Evolutionary conservation across 2,113 vertebrate genomes (phyloP).

Genomic region (Fregetta grallaria): DNA sequence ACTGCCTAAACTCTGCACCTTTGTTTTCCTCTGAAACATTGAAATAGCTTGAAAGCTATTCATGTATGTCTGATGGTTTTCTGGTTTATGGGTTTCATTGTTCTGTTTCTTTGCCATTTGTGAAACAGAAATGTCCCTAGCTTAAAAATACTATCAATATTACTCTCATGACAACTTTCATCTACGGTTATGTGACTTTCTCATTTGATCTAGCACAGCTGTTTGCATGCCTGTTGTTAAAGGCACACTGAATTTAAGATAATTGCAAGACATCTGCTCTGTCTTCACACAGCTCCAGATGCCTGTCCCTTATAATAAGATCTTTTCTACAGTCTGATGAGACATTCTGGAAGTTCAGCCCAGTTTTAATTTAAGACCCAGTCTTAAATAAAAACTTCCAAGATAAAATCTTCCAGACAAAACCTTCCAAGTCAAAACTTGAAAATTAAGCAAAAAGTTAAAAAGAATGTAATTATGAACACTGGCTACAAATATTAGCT

Average conservation of each 20-base stretch:
- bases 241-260: neutral
- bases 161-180: neutral
- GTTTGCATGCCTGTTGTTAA: neutral
- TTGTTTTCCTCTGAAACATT: neutral
- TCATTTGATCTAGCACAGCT: neutral
- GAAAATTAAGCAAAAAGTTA: neutral
- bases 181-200: neutral
- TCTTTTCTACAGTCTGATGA: neutral
- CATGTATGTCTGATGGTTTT: neutral
- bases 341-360: neutral
- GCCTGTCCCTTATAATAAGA: neutral
- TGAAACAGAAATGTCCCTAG: neutral
- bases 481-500: neutral
- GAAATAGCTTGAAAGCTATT: neutral
- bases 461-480: neutral
- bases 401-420: neutral
- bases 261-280: neutral
- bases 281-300: neutral
- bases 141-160: neutral
- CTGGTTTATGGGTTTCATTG: neutral
- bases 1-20: neutral
- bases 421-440: neutral
- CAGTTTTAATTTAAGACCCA: neutral
- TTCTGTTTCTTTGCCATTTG: neutral
- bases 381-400: neutral